phyloP scores from a whole-genome alignment of 2,113 vertebrate genomes.

The Aldabrachelys gigantea region DNA sequence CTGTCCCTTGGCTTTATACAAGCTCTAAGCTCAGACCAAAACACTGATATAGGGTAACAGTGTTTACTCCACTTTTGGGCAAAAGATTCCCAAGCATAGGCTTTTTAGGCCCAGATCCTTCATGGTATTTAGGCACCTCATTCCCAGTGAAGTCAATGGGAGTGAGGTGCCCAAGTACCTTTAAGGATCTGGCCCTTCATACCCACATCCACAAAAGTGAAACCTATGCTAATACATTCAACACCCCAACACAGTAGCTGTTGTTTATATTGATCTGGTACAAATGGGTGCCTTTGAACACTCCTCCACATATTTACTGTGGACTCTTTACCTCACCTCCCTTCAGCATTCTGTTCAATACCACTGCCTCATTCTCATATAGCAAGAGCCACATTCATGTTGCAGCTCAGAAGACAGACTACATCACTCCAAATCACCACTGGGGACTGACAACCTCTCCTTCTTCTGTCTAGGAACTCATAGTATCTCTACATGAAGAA shows the following conservation, averaged over 20 bases:
- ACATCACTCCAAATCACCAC: neutral
- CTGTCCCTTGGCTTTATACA: neutral
- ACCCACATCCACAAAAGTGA: neutral
- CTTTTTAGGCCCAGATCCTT: neutral
- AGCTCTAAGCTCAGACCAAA: fast-evolving
- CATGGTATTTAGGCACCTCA: neutral
- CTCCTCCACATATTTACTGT: neutral
- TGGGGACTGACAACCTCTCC: neutral
- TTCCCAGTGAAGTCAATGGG: neutral
- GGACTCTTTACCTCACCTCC: neutral
- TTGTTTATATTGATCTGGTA: neutral
- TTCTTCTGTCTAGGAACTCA: neutral
- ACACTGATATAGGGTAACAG: neutral
- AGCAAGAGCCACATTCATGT: neutral
- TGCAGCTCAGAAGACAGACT: constrained; percentile 3
- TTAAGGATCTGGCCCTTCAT: neutral
- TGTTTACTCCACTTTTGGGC: neutral
- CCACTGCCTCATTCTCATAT: neutral
- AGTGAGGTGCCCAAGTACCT: neutral
- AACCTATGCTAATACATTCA: neutral
- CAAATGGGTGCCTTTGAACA: neutral
- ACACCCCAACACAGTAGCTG: neutral
- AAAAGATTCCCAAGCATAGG: constrained; percentile 11
- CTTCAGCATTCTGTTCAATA: neutral
- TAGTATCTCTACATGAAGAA: neutral